phyloP scores from a whole-genome alignment of 2,113 vertebrate species.

The Rhagologus leucostigma region DNA sequence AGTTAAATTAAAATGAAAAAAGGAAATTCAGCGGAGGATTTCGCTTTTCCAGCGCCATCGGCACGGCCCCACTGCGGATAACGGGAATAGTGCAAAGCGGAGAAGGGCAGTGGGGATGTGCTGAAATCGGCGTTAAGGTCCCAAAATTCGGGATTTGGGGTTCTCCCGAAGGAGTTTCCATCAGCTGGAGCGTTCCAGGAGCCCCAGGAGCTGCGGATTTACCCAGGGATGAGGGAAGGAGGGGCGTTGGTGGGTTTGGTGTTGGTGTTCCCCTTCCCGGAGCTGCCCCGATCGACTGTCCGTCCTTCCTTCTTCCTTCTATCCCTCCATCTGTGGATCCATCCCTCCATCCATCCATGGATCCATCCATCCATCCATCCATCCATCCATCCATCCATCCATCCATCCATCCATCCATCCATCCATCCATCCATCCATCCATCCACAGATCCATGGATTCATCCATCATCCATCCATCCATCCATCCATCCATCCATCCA shows the following conservation, averaged over 20 bases:
- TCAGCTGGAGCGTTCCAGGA: not conserved
- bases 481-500: not conserved
- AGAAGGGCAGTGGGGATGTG: not conserved
- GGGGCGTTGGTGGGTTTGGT: not conserved
- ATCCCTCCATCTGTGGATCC: not conserved
- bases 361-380: not conserved
- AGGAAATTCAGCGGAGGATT: not conserved
- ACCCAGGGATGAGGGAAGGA: not conserved
- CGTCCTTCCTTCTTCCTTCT: not conserved
- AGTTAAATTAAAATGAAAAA: not conserved
- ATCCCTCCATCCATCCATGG: not conserved
- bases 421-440: not conserved
- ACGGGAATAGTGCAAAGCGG: slow-evolving; percentile 64
- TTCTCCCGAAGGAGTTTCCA: not conserved
- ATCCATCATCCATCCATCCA: not conserved
- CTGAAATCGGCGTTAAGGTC: not conserved
- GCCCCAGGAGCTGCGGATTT: not conserved
- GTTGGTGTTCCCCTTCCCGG: not conserved
- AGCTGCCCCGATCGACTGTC: not conserved
- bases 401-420: not conserved
- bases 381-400: not conserved
- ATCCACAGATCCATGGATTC: not conserved
- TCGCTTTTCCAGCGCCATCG: not conserved
- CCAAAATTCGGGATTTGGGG: not conserved
- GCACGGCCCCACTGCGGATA: slow-evolving; percentile 25